Evolutionary conservation across 2,888 invertebrate genomes (phyloP), one percentile per base, ranked within the genome.

Genomic region (Sinotaia quadrata): DNA sequence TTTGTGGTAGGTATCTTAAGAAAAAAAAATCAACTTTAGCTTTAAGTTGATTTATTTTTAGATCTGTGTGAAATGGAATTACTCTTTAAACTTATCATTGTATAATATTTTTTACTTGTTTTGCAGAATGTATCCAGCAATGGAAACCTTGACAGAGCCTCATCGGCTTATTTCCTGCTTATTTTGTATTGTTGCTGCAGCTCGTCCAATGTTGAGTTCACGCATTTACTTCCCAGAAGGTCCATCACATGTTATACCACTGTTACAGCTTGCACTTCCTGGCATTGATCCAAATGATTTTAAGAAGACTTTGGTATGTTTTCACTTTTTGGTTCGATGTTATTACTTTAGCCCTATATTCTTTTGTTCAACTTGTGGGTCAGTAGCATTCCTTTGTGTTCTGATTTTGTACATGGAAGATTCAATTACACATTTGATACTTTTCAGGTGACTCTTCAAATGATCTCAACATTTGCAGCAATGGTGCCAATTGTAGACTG

Each of bases 211-310:
- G 83, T 78, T 89, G 93, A 87, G 90, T 93, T 75, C 80, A 21
- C 74, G 76, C 4, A 79, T 82, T 56, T 80, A 81, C 76, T 87
- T 81, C 73, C 85, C 85, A 4, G 94, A 94, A 85, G 95, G 95
- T 0, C 93, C 93, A 4, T 73, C 78, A 12, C 94, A 95, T 81
- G 92, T 95, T 0, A 90, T 97, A 24, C 94, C 95, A 0, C 89
- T 97, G 33, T 89, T 97, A 18, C 91, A 94, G 85, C 92, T 93
- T 0, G 91, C 94, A 0, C 89, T 97, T 24, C 96, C 97, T 0
- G 96, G 95, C 18, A 93, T 97, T 52, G 97, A 97, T 87, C 93
- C 95, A 0, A 97, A 97, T 84, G 96, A 97, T 87, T 91, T 93
- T 51, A 91, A 91, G 69, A 91, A 91, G 78, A 87, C 86, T 57